These are phyloP conservation scores for Oryzias woworae DNA, from an alignment of 2,113 vertebrate species.

Conservation along the genomic window DNA sequence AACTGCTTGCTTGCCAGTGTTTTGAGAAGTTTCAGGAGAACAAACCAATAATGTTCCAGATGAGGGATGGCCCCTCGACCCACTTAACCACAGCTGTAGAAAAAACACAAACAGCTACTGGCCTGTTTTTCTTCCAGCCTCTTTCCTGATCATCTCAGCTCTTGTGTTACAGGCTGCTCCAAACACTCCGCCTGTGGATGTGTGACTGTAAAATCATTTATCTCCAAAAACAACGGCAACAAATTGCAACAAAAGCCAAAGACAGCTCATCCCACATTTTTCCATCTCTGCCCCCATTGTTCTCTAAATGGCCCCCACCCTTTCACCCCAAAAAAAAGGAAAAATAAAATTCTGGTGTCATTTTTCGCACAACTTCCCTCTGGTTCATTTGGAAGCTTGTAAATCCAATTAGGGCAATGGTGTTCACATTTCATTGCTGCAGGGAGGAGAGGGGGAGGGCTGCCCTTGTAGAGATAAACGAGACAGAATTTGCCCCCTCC, in stretches of 20 bases:
- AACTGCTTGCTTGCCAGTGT: too few species aligned
- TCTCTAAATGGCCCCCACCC: conserved; percentile 1
- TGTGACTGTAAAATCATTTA: conserved; percentile 57
- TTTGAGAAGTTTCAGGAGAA: too few species aligned
- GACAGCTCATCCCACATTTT: conserved; percentile 26
- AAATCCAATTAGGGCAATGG: conserved; percentile 59
- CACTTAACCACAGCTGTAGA: too few species aligned
- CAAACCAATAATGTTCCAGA: too few species aligned
- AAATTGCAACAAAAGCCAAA: conserved; percentile 29
- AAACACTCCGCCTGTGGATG: conserved; percentile 44
- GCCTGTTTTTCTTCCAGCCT: neutral
- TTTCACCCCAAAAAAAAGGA: neutral
- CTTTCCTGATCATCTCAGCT: conserved; percentile 44
- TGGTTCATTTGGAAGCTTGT: conserved; percentile 54
- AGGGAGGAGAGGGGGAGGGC: conserved; percentile 20
- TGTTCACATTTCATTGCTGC: conserved; percentile 19
- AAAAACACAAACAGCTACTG: too few species aligned
- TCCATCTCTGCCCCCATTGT: conserved; percentile 22
- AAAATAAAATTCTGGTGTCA: conserved; percentile 23
- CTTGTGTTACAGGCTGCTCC: conserved; percentile 45
- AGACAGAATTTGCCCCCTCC: conserved; percentile 59
- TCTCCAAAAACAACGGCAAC: conserved; percentile 60
- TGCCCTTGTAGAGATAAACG: conserved; percentile 68
- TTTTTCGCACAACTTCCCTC: conserved; percentile 42
- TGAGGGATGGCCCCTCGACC: too few species aligned